phyloP scores from a whole-genome alignment of 2,113 vertebrate genomes.

The Amblyornis subalaris region DNA sequence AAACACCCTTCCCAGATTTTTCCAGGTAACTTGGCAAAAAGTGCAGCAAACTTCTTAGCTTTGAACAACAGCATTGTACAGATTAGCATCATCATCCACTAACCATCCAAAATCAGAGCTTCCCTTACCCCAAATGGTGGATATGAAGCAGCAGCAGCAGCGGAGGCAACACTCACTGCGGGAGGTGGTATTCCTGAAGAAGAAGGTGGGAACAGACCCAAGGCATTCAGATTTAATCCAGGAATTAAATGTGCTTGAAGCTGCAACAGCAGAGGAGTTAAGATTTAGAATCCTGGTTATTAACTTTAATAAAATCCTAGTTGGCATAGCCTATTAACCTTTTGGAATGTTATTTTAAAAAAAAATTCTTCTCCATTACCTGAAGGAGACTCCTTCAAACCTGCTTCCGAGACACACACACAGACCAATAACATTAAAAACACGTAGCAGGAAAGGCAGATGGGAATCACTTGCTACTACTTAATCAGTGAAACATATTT shows the following conservation, averaged over 20 bases:
- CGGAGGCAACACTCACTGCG: conserved; percentile 83
- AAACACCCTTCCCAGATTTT: not conserved
- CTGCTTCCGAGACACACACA: not conserved
- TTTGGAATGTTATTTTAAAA: not conserved
- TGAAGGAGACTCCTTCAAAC: not conserved
- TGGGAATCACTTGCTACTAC: not conserved
- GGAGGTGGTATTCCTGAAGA: conserved; percentile 87
- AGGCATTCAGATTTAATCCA: conserved; percentile 95
- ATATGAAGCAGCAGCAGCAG: conserved; percentile 83
- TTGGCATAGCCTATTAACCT: not conserved
- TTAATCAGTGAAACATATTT: not conserved
- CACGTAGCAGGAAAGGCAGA: not conserved
- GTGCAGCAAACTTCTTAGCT: not conserved
- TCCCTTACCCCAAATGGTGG: conserved; percentile 90
- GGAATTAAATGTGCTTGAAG: conserved; percentile 98
- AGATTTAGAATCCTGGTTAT: conserved; percentile 22
- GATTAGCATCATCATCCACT: not conserved
- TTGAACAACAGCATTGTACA: not conserved
- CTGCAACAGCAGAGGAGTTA: conserved; percentile 72
- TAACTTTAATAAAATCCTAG: not conserved
- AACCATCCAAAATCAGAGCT: not conserved
- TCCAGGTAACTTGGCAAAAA: not conserved
- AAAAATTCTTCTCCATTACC: not conserved
- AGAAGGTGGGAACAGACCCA: conserved; percentile 93
- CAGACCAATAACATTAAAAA: not conserved